Base-by-base conservation (phyloP, 2,888 invertebrate species). In the Agonopterix heracliana region DNA sequence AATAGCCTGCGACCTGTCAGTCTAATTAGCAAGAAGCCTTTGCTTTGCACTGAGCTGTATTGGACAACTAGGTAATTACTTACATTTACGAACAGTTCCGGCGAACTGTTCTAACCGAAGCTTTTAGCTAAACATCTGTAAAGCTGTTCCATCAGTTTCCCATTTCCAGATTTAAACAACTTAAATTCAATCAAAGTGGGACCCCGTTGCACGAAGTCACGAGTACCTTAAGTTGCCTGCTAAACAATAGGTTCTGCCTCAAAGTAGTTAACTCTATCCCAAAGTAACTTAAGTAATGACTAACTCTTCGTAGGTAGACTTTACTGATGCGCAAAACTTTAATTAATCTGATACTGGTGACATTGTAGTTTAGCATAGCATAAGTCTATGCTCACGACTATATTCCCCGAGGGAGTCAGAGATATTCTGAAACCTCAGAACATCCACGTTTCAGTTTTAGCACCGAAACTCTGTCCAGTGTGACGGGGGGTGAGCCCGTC, bases 281-380 rank as follows among this genome's bases (percentile, higher is more conserved):
- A 67, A 65, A 76, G 68, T 66, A 69, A 71, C 59, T 69, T 67
- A 64, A 64, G 64, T 66, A 71, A 71, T 70, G 66, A 66, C 66
- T 67, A 71, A 71, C 70, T 73, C 63, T 1, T 50, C 61, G 67
- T 63, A 63, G 66, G 68, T 64, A 59, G 56, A 57, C 58, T 56
- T 58, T 50, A 60, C 58, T 51, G 61, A 57, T 46, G 54, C 61
- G 63, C 49, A 63, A 55, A 70, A 79, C 62, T 78, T 75, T 73
- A 79, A 78, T 78, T 78, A 78, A 77, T 73, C 71, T 67, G 56
- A 62, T 61, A 66, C 63, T 54, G 53, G 53, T 49, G 26, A 26
- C 26, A 26, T 26, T 26, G 26, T 44, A 52, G 41, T 41, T 41
- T 41, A 12, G 13, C 38, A 8, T 9, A 38, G 38, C 11, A n/a